Conservation (phyloP, 2,113 vertebrate genomes). For the Sylvilagus bachmani region DNA sequence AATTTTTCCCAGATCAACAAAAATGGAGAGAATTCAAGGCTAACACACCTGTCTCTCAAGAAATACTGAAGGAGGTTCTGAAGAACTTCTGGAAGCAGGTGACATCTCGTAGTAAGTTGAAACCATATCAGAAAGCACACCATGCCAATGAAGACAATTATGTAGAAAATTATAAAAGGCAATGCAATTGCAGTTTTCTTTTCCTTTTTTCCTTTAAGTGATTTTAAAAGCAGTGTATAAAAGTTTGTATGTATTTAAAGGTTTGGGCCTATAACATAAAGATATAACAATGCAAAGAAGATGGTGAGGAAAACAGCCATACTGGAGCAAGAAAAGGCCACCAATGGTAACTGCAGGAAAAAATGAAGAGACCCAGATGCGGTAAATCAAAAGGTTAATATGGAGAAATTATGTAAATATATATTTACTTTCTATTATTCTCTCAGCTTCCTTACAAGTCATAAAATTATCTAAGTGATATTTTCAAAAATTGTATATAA, state of each 20-base stretch:
- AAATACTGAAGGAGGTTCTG: slow-evolving; percentile 9
- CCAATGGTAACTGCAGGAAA: not conserved
- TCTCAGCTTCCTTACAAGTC: not conserved
- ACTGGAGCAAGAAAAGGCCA: not conserved
- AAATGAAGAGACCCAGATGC: not conserved
- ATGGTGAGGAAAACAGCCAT: not conserved
- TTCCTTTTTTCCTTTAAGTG: not conserved
- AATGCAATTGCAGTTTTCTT: not conserved
- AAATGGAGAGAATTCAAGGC: not conserved
- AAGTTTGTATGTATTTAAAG: not conserved
- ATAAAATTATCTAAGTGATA: not conserved
- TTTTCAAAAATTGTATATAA: no score
- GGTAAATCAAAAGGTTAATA: slow-evolving; percentile 5
- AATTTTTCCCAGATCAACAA: slow-evolving; percentile 1
- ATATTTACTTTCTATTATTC: not conserved
- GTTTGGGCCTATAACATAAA: not conserved
- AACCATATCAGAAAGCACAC: not conserved
- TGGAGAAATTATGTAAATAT: not conserved
- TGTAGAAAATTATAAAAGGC: not conserved
- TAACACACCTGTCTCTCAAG: not conserved
- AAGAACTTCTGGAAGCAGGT: not conserved
- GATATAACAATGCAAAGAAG: not conserved
- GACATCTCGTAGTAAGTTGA: not conserved
- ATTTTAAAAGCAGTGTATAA: not conserved
- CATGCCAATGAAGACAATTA: not conserved